Base-by-base conservation (phyloP, 2,888 invertebrate genomes). In the Pyralis farinalis region DNA sequence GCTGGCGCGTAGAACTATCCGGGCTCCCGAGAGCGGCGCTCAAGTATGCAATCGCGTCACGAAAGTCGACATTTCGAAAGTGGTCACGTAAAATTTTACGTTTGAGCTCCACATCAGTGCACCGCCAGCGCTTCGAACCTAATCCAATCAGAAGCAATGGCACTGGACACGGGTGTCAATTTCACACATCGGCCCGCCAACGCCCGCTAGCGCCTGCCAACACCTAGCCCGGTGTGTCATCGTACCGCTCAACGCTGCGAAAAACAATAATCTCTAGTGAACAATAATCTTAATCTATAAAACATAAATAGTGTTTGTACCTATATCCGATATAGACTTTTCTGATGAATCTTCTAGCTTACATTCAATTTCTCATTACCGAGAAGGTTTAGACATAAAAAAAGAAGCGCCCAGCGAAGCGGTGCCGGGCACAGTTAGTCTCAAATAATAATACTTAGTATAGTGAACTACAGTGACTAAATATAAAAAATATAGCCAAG, bases 41-140 rank as follows among this genome's bases (percentile, higher is more conserved):
- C 62, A 68, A 75, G 74, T 76, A 71, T 75, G 78, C 78, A 75
- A 76, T 83, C 65, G 69, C 69, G 68, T 73, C 72, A 67, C 71
- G 73, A 71, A 77, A 80, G 74, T 70, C 74, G 71, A 71, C 74
- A 74, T 77, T 82, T 70, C 53, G 76, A 80, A 83, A 85, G 85
- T 82, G 84, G 87, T 86, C 85, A 85, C 84, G 86, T 87, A 86
- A 86, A 87, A 86, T 85, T 85, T 85, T 83, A 87, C 84, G 82
- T 86, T 83, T 81, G 78, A 80, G 71, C 75, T 70, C 71, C 63
- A 66, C 76, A 69, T 79, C 71, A 72, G 67, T 69, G 74, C 75
- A 71, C 55, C 73, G 75, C 74, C 75, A 76, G 75, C 81, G 79
- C 74, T 73, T 74, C 74, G 71, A 71, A 78, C 72, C 76, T 82